Percentiles rank a stretch among this genome's conserved stretches.
Conservation (phyloP, 2,113 vertebrate species). For the Clinocottus analis region DNA sequence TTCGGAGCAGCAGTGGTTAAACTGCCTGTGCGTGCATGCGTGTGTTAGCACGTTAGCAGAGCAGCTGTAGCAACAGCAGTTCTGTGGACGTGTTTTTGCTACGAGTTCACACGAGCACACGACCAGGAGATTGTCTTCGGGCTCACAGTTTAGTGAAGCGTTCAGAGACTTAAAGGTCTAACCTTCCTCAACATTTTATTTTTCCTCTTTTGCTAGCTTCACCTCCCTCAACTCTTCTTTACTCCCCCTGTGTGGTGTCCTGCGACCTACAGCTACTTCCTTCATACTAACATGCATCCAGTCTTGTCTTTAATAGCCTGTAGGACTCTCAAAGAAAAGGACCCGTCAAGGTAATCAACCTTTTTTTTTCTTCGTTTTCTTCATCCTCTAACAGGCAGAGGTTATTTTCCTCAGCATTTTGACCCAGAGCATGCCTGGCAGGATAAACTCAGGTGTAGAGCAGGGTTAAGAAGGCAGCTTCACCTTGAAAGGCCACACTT, state of each 20-base stretch:
- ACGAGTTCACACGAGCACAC: not conserved
- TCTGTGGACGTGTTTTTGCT: not conserved
- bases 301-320: slow-evolving; percentile 42
- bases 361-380: not conserved
- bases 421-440: slow-evolving; percentile 63
- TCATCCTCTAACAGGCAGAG: slow-evolving; percentile 43
- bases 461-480: slow-evolving; percentile 68
- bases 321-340: slow-evolving; percentile 40
- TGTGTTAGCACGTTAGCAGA: not conserved
- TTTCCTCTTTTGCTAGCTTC: not conserved
- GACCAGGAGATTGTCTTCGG: too few species aligned
- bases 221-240: slow-evolving; percentile 4
- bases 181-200: not conserved
- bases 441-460: slow-evolving; percentile 62
- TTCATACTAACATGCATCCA: slow-evolving; percentile 45
- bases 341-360: slow-evolving; percentile 55
- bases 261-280: slow-evolving; percentile 40
- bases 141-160: too few species aligned
- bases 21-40: too few species aligned
- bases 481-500: slow-evolving; percentile 75
- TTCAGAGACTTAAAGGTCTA: not conserved
- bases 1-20: not conserved
- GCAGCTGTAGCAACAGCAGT: too few species aligned
- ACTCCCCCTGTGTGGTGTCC: slow-evolving; percentile 32
- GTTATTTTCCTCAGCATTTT: slow-evolving; percentile 52